phyloP scores from a whole-genome alignment of 1,140 invertebrate species.

The Lysiphlebus fabarum region DNA sequence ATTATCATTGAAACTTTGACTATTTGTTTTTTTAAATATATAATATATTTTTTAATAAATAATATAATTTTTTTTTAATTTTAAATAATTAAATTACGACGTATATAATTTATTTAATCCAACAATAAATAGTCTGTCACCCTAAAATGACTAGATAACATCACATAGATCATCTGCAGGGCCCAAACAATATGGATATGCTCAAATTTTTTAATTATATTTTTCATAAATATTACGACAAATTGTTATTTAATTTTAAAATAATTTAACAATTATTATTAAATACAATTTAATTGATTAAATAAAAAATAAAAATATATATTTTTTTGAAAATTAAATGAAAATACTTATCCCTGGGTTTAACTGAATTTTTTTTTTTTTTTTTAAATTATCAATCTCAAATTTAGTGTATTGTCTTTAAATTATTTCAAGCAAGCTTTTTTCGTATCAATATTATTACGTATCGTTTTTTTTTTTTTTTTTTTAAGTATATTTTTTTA shows the following conservation, averaged over 20 bases:
- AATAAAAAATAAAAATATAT: constrained; percentile 4
- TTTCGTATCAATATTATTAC: constrained; percentile 1
- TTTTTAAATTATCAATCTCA: constrained; percentile 27
- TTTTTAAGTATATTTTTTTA: neutral
- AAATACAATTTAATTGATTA: constrained; percentile 1
- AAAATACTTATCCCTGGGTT: neutral
- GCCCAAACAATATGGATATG: constrained; percentile 39
- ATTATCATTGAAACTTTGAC: too few species aligned
- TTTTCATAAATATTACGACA: constrained; percentile 10
- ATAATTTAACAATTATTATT: neutral
- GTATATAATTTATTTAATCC: constrained; percentile 13
- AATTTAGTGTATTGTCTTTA: constrained; percentile 45
- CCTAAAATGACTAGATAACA: constrained; percentile 39
- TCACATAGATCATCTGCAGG: constrained; percentile 37
- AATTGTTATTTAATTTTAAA: too few species aligned
- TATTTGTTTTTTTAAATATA: constrained; percentile 6
- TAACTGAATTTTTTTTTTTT: neutral
- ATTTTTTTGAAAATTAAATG: neutral
- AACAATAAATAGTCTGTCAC: constrained; percentile 28
- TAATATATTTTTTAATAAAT: constrained; percentile 4
- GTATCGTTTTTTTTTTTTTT: neutral
- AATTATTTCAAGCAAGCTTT: constrained; percentile 1
- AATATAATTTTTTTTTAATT: constrained; percentile 10
- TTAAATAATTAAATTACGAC: constrained; percentile 13
- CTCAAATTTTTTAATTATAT: constrained; percentile 14